phyloP scores from a whole-genome alignment of 2,888 invertebrate species.

The Ditula angustiorana region DNA sequence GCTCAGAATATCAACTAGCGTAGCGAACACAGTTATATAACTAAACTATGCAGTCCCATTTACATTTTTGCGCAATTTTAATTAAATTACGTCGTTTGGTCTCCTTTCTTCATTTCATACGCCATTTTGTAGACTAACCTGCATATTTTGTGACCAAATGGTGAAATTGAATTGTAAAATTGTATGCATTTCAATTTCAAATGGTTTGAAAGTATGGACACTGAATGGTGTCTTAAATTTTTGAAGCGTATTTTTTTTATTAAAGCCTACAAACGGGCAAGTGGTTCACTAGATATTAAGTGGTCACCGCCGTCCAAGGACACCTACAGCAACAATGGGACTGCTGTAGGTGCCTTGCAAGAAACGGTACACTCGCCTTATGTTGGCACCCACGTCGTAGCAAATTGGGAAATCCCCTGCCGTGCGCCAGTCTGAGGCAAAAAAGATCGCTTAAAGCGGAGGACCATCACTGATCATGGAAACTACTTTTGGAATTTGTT shows the following conservation, averaged over 20 bases:
- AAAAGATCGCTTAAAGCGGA: no score
- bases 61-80: conserved; percentile 11
- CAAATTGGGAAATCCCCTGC: no score
- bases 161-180: conserved; percentile 17
- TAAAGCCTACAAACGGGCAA: no score
- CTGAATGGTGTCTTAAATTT: conserved; percentile 13
- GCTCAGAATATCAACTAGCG: conserved; percentile 7
- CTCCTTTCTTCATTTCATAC: conserved; percentile 7
- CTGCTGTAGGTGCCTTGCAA: no score
- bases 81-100: conserved; percentile 9
- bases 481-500: no score
- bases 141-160: neutral
- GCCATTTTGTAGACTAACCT: neutral
- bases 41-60: neutral
- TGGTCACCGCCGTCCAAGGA: no score
- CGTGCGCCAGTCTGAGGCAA: no score
- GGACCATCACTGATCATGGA: no score
- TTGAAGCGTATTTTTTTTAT: conserved; percentile 18
- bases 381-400: no score
- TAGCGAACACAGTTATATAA: neutral
- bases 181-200: conserved; percentile 3
- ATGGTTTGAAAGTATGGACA: conserved; percentile 8
- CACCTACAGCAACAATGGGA: no score
- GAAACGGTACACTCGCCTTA: no score
- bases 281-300: no score